phyloP scores from a whole-genome alignment of 2,888 invertebrate species.

The Diabrotica balteata region DNA sequence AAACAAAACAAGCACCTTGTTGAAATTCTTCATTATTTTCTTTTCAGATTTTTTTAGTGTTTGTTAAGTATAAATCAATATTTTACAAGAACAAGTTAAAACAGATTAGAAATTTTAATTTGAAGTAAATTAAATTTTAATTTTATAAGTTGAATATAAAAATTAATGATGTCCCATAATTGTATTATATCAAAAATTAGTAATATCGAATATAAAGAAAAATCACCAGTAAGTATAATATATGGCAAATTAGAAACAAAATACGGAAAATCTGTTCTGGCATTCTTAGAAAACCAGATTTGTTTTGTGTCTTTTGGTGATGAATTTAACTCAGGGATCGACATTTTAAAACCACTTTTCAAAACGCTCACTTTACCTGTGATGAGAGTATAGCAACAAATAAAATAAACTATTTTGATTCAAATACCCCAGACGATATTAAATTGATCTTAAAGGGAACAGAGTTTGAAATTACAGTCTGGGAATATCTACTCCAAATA shows the following conservation, averaged over 20 bases:
- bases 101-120: no score
- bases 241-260: constrained; percentile 43
- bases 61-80: no score
- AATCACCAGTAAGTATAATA: constrained; percentile 42
- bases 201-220: constrained; percentile 38
- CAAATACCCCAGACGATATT: constrained; percentile 32
- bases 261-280: constrained; percentile 51
- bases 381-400: constrained; percentile 40
- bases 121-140: no score
- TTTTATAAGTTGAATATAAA: no score
- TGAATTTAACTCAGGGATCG: constrained; percentile 32
- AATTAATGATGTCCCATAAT: not conserved
- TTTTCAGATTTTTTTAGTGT: no score
- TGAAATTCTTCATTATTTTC: no score
- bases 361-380: constrained; percentile 44
- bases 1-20: no score
- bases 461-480: constrained; percentile 53
- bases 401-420: constrained; percentile 33
- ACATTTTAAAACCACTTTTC: constrained; percentile 45
- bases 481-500: constrained; percentile 52
- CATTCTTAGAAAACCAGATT: constrained; percentile 41
- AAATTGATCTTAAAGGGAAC: constrained; percentile 52
- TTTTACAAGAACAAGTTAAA: no score
- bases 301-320: constrained; percentile 48
- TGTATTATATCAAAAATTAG: constrained; percentile 27